phyloP scores from a whole-genome alignment of 2,888 invertebrate genomes.

The Charanyca ferruginea region DNA sequence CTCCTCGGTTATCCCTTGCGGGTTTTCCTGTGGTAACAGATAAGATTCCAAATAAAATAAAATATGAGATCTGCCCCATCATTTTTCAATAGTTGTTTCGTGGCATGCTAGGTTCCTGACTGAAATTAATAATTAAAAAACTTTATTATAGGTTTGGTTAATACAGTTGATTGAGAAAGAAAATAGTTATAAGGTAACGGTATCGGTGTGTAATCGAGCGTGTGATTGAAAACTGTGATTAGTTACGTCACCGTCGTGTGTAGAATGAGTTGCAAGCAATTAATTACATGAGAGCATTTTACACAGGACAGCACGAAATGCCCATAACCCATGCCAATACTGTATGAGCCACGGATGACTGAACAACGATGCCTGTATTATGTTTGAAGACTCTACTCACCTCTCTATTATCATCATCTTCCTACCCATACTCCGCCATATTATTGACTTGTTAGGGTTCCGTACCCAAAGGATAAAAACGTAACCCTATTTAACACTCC shows the following conservation, averaged over 20 bases:
- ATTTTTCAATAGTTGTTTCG: conserved; percentile 33
- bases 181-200: conserved; percentile 48
- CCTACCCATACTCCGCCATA: too few relatives aligned
- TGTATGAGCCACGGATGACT: too few relatives aligned
- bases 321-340: too few relatives aligned
- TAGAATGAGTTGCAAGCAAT: conserved; percentile 9
- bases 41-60: conserved; percentile 49
- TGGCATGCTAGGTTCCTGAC: conserved; percentile 35
- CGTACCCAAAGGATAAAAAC: too few relatives aligned
- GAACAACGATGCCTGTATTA: too few relatives aligned
- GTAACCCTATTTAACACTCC: too few relatives aligned
- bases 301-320: neutral
- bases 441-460: too few relatives aligned
- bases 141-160: conserved; percentile 30
- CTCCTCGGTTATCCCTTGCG: conserved; percentile 5
- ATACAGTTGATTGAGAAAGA: conserved; percentile 49
- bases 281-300: conserved; percentile 15
- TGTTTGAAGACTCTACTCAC: too few relatives aligned
- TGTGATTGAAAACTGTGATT: conserved; percentile 63
- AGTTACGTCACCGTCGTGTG: conserved; percentile 14
- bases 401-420: too few relatives aligned
- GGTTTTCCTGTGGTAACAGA: conserved; percentile 28
- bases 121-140: conserved; percentile 41
- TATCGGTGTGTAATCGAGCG: conserved; percentile 61
- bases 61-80: conserved; percentile 33